Evolutionary conservation across 2,888 invertebrate species (phyloP), one percentile per base, ranked within the genome.

Genomic region (Apodemia duryi): DNA sequence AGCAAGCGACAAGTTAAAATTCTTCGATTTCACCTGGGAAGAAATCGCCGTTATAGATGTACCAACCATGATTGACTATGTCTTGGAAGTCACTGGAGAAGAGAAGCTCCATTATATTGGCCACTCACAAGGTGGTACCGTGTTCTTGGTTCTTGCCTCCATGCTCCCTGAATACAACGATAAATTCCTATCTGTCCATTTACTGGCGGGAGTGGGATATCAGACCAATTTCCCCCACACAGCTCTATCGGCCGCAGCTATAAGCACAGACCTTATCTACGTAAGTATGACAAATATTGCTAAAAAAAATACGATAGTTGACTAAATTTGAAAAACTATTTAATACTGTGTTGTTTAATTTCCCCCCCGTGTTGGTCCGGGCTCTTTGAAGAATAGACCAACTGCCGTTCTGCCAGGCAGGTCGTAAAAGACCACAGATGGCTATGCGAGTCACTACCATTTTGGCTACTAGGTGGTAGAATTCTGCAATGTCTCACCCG

Each of bases 111-210:
- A 88, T 68, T 90, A 88, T 57, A 77, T 88, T 10, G 89, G 89
- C 0, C 85, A 85, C 74, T 90, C 89, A 28, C 86, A 87, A 75
- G 88, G 88, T 51, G 85, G 85, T 0, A 86, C 88, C 0, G 74
- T 68, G 0, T 86, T 85, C 65, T 65, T 87, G 7, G 78, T 84
- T 0, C 63, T 88, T 52, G 77, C 72, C 38, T 78, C 84, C 1
- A 73, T 85, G 77, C 68, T 70, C 9, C 81, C 84, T 0, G 82
- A 86, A 66, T 88, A 84, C 70, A 85, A 86, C 66, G 63, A 76
- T 2, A 89, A 85, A 70, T 73, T 88, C 38, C 64, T 69, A 1
- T 79, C 86, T 11, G 85, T 77, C 0, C 84, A 88, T 68, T 72
- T 87, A 3, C 63, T 86, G 35, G 88, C 87, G 43, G 82, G 77